Base-by-base conservation (phyloP, 2,888 invertebrate genomes). In the Meliscaeva auricollis region DNA sequence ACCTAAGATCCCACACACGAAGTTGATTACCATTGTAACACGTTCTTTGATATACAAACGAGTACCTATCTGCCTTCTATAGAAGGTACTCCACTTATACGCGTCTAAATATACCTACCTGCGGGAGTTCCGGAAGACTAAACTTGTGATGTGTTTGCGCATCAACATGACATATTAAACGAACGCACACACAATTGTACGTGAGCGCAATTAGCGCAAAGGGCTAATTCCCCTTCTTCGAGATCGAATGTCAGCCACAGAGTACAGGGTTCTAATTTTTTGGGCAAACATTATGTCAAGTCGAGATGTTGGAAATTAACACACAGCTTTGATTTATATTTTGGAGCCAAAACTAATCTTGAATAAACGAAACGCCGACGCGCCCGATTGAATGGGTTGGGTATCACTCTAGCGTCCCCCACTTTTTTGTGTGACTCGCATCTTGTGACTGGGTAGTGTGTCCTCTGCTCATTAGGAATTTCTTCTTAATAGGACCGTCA, bases 401-500 rank as follows among this genome's bases (percentile, higher is more conserved):
- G n/a, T n/a, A n/a, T n/a, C n/a, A n/a, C n/a, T n/a, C n/a, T 44
- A 11, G 0, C 3, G n/a, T 22, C 11, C 30, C 66, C 35, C 20
- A 35, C 22, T 48, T 20, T 32, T 32, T 9, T 20, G n/a, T 9
- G 13, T 32, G 17, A 20, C n/a, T 66, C 66, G n/a, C n/a, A n/a
- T n/a, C n/a, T n/a, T n/a, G n/a, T n/a, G n/a, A n/a, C n/a, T n/a
- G n/a, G n/a, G n/a, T n/a, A n/a, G n/a, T 84, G 79, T 79, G 79
- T 84, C 84, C 80, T 68, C 70, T 84, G 72, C 84, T 84, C 79
- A 84, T 79, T 84, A 84, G 79, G 84, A 75, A 84, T 75, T 79
- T 84, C 84, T 58, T 79, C 79, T 84, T 80, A 80, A 84, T 84
- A 84, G 72, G 83, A 79, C 74, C 79, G 83, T 84, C 83, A 84